phyloP scores from a whole-genome alignment of 2,797 vertebrate genomes.

The Hipposideros larvatus region DNA sequence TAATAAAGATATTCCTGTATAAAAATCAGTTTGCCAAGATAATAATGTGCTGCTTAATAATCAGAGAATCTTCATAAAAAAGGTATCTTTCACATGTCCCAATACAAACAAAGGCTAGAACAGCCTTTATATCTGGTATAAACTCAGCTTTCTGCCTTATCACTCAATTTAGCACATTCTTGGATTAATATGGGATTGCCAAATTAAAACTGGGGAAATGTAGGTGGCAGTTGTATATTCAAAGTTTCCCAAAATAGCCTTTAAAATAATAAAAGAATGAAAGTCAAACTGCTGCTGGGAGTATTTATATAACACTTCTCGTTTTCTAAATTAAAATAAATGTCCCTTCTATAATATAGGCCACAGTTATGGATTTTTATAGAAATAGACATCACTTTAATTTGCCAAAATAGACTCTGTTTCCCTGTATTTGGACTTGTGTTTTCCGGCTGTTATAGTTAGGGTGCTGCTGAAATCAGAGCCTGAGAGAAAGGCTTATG shows the following conservation, averaged over 20 bases:
- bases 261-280: constrained; percentile 50
- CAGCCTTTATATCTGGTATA: background rate
- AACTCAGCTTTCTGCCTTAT: background rate
- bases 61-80: constrained; percentile 21
- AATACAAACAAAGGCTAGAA: constrained; percentile 19
- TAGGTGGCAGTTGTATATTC: background rate
- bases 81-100: background rate
- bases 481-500: background rate
- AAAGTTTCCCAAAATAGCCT: constrained; percentile 1
- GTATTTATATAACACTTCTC: background rate
- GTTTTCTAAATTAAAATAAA: constrained; percentile 48
- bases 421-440: constrained; percentile 44
- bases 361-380: background rate
- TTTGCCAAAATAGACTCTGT: background rate
- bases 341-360: background rate
- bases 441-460: background rate
- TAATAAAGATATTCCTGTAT: constrained; percentile 31
- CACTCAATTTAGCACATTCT: background rate
- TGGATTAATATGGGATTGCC: background rate
- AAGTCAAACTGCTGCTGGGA: background rate
- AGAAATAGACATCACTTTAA: background rate
- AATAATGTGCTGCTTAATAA: constrained; percentile 17
- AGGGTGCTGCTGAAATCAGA: background rate
- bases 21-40: constrained; percentile 32
- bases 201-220: background rate